Evolutionary conservation across 2,888 invertebrate species (phyloP).

Genomic region (Axea sp.): DNA sequence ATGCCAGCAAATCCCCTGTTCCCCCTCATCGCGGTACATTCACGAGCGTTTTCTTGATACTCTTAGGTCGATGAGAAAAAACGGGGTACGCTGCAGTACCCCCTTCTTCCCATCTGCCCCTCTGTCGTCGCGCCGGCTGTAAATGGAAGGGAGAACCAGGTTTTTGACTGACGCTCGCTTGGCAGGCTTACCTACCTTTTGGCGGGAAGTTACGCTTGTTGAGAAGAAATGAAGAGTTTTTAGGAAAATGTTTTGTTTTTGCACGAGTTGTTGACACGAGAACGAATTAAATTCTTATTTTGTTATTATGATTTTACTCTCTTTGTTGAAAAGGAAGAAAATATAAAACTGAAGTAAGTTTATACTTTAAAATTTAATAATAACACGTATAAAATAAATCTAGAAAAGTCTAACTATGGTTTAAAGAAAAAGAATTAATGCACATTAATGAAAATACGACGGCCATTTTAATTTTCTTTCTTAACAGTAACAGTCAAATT

Average conservation of each 20-base stretch:
- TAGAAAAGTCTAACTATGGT: too few relatives aligned
- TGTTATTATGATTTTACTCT: too few relatives aligned
- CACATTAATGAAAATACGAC: too few relatives aligned
- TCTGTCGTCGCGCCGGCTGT: not conserved
- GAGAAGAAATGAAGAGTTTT: slow-evolving; percentile 18
- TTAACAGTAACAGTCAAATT: too few relatives aligned
- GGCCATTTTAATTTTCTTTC: too few relatives aligned
- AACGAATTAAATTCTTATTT: too few relatives aligned
- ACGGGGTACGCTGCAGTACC: slow-evolving; percentile 31
- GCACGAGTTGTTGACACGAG: slow-evolving; percentile 17
- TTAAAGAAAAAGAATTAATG: too few relatives aligned
- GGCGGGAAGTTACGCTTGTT: slow-evolving; percentile 32
- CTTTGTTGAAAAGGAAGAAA: too few relatives aligned
- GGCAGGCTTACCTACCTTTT: slow-evolving; percentile 20
- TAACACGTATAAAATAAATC: too few relatives aligned
- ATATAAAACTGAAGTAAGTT: too few relatives aligned
- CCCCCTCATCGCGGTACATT: slow-evolving; percentile 19
- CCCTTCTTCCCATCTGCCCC: slow-evolving; percentile 19
- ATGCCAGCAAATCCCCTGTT: slow-evolving; percentile 11
- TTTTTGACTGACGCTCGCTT: slow-evolving; percentile 18
- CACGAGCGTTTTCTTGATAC: slow-evolving; percentile 50
- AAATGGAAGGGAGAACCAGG: slow-evolving; percentile 8
- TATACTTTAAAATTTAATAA: too few relatives aligned
- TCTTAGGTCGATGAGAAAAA: slow-evolving; percentile 46
- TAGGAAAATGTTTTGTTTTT: slow-evolving; percentile 17